Evolutionary conservation across 2,888 invertebrate genomes (phyloP).

Genomic region (Ctena decussata): DNA sequence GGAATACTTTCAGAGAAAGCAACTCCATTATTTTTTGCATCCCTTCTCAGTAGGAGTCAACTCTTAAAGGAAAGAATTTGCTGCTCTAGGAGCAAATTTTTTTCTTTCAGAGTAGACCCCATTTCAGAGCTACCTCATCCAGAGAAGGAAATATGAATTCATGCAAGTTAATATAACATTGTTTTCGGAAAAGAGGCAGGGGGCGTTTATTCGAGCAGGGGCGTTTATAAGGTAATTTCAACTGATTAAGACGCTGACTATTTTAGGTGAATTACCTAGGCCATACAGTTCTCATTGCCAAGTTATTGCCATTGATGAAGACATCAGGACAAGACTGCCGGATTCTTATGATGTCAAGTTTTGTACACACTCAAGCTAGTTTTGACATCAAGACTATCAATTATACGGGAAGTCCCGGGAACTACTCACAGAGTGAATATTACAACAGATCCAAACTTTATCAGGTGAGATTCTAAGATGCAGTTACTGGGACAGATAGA

Average conservation of each 20-base stretch:
- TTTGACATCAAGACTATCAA: slow-evolving; percentile 65
- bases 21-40: too few species aligned
- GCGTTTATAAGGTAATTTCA: neutral
- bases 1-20: too few species aligned
- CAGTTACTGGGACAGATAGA: neutral
- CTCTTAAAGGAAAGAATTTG: too few species aligned
- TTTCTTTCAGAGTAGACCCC: too few species aligned
- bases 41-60: too few species aligned
- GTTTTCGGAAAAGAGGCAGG: too few species aligned
- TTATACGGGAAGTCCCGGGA: slow-evolving; percentile 41
- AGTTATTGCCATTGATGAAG: slow-evolving; percentile 68
- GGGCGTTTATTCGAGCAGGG: too few species aligned
- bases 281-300: slow-evolving; percentile 69
- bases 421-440: slow-evolving; percentile 42
- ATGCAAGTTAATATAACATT: too few species aligned
- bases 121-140: too few species aligned
- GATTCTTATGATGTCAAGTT: slow-evolving; percentile 68
- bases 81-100: too few species aligned
- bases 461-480: neutral
- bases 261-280: slow-evolving; percentile 75
- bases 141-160: too few species aligned
- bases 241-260: too few species aligned
- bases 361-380: slow-evolving; percentile 41
- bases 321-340: slow-evolving; percentile 70
- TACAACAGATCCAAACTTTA: slow-evolving; percentile 70